Percentiles rank a stretch among this genome's conserved stretches.
phyloP scores from a whole-genome alignment of 1,140 invertebrate species.

The Danaus plexippus region DNA sequence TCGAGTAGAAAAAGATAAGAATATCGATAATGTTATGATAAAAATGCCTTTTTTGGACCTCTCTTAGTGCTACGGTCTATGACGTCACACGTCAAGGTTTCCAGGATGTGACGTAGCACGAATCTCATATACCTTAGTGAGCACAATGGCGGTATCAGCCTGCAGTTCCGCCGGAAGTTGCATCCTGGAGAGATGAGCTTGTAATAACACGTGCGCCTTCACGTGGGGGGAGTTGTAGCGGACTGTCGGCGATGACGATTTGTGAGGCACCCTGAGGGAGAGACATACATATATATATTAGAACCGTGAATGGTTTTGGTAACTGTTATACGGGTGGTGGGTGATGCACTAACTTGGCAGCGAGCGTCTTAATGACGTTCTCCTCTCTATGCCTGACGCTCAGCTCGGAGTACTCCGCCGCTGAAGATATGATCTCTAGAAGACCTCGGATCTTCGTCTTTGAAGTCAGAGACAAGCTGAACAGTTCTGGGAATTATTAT shows the following conservation, averaged over 20 bases:
- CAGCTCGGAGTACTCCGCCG: constrained; percentile 96
- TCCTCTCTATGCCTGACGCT: constrained; percentile 90
- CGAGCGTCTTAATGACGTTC: constrained; percentile 85
- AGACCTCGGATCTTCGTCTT: constrained; percentile 98
- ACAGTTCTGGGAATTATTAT: constrained; percentile 82
- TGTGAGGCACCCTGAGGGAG: constrained; percentile 56
- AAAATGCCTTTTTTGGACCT: no score
- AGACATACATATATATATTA: constrained; percentile 1
- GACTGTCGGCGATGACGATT: constrained; percentile 40
- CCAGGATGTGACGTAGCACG: background rate
- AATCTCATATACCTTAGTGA: constrained; percentile 76
- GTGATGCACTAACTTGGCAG: constrained; percentile 47
- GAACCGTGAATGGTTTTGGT: no score
- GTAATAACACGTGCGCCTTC: constrained; percentile 96
- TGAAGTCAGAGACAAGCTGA: constrained; percentile 95
- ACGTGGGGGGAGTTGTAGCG: constrained; percentile 96
- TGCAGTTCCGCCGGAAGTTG: constrained; percentile 96
- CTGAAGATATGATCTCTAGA: constrained; percentile 97
- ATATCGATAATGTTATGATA: no score
- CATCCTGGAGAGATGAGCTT: constrained; percentile 95
- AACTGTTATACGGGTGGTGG: no score
- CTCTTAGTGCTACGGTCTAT: background rate
- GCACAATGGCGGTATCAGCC: constrained; percentile 94
- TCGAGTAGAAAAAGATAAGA: no score
- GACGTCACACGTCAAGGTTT: background rate